Evolutionary conservation across 2,888 invertebrate species (phyloP).

Genomic region (Cepaea hortensis): DNA sequence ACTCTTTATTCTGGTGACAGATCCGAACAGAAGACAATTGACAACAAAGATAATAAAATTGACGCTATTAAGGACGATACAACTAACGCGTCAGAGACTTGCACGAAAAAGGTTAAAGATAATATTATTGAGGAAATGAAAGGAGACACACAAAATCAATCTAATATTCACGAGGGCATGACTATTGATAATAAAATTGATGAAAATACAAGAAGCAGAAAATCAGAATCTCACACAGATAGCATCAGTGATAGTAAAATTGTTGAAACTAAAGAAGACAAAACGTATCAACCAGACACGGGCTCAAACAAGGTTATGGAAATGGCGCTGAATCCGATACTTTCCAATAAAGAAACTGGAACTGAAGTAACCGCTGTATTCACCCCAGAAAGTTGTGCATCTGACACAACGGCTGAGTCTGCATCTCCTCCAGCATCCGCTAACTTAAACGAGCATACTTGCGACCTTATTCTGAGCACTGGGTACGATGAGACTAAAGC

Average conservation of each 20-base stretch:
- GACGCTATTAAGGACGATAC: too few relatives aligned
- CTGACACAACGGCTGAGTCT: conserved; percentile 8
- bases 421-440: background rate
- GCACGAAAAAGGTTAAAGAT: too few relatives aligned
- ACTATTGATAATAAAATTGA: background rate
- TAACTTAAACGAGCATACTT: conserved; percentile 21
- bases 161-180: background rate
- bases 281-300: background rate
- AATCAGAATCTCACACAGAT: too few relatives aligned
- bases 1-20: too few relatives aligned
- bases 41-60: too few relatives aligned
- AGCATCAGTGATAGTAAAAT: background rate
- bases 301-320: background rate
- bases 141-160: background rate
- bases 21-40: too few relatives aligned
- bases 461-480: conserved; percentile 43
- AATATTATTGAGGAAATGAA: too few relatives aligned
- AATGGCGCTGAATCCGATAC: background rate
- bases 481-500: conserved; percentile 37
- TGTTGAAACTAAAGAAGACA: too few relatives aligned
- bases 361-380: background rate
- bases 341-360: background rate
- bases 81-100: too few relatives aligned
- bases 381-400: background rate
- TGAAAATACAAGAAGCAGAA: background rate